Evolutionary conservation across 2,888 invertebrate species (phyloP).

Genomic region (Ariolimax columbianus): DNA sequence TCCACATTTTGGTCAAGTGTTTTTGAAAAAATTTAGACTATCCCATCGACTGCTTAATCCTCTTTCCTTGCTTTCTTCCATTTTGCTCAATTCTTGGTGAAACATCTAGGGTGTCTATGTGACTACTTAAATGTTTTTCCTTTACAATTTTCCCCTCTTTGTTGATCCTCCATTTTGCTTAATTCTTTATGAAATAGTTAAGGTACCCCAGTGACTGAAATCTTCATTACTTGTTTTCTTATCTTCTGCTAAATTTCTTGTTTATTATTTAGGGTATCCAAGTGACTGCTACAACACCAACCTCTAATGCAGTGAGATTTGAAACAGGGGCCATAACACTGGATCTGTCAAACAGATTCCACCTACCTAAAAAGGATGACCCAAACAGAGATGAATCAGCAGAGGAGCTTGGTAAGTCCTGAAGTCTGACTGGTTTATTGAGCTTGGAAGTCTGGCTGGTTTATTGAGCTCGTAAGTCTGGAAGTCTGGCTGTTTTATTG

Average conservation of each 20-base stretch:
- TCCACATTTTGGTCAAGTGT: no score
- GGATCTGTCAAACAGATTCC: slow-evolving; percentile 94
- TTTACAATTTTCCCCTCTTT: no score
- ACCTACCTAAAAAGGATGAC: slow-evolving; percentile 82
- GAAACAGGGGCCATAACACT: slow-evolving; percentile 96
- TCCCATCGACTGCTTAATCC: no score
- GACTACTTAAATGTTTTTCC: no score
- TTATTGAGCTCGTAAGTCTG: neutral
- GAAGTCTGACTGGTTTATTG: neutral
- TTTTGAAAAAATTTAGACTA: no score
- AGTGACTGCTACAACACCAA: slow-evolving; percentile 97
- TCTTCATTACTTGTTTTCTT: no score
- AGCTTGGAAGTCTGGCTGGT: neutral
- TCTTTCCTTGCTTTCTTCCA: no score
- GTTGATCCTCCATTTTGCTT: neutral
- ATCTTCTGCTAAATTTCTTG: neutral
- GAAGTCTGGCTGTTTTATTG: neutral
- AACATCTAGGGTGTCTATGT: no score
- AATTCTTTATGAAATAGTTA: neutral
- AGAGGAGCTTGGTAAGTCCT: slow-evolving; percentile 39
- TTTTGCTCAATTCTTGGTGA: no score
- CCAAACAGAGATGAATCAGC: slow-evolving; percentile 18
- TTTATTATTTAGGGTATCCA: slow-evolving; percentile 85
- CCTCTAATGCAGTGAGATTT: slow-evolving; percentile 95
- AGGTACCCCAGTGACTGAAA: no score